Evolutionary conservation across 2,888 invertebrate species (phyloP).

Genomic region (Euzophera pinguis): DNA sequence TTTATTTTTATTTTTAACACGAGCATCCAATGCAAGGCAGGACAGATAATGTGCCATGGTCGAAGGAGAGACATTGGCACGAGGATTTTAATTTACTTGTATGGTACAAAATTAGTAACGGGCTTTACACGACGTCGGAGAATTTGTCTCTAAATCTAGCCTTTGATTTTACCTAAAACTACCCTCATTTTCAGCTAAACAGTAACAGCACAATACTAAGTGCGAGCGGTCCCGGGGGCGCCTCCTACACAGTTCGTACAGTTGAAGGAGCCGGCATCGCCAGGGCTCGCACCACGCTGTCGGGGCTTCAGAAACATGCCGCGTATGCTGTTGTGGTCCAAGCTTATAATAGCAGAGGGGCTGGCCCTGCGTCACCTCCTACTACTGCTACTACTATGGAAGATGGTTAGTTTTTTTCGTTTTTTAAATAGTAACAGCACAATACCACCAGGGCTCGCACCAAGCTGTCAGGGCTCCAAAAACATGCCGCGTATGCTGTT

Average conservation of each 20-base stretch:
- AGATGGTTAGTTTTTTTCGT: conserved; percentile 81
- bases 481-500: conserved; percentile 89
- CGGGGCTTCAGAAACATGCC: conserved; percentile 88
- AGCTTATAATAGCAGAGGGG: conserved; percentile 92
- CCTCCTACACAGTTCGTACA: conserved; percentile 86
- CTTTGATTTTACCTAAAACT: not conserved
- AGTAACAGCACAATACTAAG: conserved; percentile 68
- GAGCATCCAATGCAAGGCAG: too few relatives aligned
- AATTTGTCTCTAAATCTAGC: too few relatives aligned
- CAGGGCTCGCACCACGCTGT: conserved; percentile 81
- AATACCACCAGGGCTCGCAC: conserved; percentile 83
- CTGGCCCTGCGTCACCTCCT: conserved; percentile 90
- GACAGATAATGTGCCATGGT: too few relatives aligned
- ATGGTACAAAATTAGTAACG: too few relatives aligned
- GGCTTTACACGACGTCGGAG: too few relatives aligned
- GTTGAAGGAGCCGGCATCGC: conserved; percentile 88
- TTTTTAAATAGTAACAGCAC: not conserved
- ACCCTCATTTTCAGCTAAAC: conserved; percentile 45
- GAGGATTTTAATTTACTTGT: too few relatives aligned
- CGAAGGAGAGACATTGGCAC: too few relatives aligned
- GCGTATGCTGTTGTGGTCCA: conserved; percentile 91
- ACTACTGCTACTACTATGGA: conserved; percentile 90
- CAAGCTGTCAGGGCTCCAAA: conserved; percentile 84
- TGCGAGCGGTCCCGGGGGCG: conserved; percentile 69
- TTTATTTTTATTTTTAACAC: not conserved